Conservation (phyloP, 2,113 vertebrate genomes). For the Alectura lathami region DNA sequence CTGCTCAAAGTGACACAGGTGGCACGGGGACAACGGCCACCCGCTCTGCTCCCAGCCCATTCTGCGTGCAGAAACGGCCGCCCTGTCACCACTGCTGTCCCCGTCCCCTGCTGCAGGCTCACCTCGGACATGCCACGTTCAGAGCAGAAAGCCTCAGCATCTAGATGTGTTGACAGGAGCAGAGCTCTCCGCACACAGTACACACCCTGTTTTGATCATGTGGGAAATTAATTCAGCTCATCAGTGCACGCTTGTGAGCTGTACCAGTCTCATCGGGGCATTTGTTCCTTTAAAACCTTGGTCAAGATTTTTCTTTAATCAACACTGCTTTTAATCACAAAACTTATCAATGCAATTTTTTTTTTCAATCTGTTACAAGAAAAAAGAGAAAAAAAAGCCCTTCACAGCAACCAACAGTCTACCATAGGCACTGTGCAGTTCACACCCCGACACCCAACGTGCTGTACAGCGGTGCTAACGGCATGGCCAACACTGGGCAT, state of each 20-base stretch:
- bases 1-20: neutral
- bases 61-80: neutral
- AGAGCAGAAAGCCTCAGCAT: neutral
- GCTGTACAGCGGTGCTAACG: rapidly evolving
- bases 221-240: neutral
- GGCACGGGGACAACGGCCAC: neutral
- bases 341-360: neutral
- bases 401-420: neutral
- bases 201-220: neutral
- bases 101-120: neutral
- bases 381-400: neutral
- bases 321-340: slow-evolving; percentile 20
- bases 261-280: slow-evolving; percentile 5
- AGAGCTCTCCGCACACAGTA: neutral
- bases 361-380: neutral
- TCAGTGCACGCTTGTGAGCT: neutral
- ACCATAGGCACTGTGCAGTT: neutral
- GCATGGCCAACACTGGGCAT: neutral
- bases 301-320: slow-evolving; percentile 18
- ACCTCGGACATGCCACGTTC: neutral
- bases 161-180: neutral
- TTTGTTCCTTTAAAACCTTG: slow-evolving; percentile 17
- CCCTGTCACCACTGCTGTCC: neutral
- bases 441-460: neutral
- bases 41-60: neutral